A percentile compares a stretch with the other conserved stretches of the same genome.
These are phyloP conservation scores for Mallotus villosus DNA, from an alignment of 2,797 vertebrate genomes.

Conservation along the genomic window DNA sequence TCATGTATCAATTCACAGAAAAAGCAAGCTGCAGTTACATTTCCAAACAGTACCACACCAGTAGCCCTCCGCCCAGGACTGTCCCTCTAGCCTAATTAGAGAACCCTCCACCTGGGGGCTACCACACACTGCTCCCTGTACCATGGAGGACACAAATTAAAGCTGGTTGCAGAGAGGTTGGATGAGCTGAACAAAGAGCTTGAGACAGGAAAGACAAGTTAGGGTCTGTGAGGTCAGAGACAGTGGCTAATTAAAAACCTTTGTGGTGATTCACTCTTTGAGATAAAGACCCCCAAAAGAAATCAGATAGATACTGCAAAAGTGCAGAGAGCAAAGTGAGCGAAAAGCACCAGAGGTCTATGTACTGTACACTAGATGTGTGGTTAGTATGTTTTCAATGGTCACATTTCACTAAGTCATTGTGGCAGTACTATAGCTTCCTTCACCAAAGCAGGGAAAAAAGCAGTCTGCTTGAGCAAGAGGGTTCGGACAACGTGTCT, in stretches of 20 bases:
- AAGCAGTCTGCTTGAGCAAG: slow-evolving; percentile 1
- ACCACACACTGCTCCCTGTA: slow-evolving; percentile 4
- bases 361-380: slow-evolving; percentile 17
- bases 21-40: not conserved
- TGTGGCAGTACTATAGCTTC: slow-evolving; percentile 13
- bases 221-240: slow-evolving; percentile 1
- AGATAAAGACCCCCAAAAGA: not conserved
- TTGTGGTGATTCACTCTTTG: not conserved
- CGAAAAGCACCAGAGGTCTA: slow-evolving; percentile 20
- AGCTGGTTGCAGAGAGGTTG: not conserved
- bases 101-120: slow-evolving; percentile 8
- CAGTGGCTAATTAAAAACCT: slow-evolving; percentile 5
- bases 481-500: not conserved
- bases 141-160: not conserved
- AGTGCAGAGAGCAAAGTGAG: slow-evolving; percentile 18
- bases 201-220: not conserved
- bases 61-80: not conserved
- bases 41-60: not conserved
- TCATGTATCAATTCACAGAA: too few species aligned
- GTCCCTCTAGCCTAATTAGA: not conserved
- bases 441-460: slow-evolving; percentile 19
- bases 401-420: not conserved
- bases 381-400: not conserved
- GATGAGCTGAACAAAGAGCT: slow-evolving; percentile 3
- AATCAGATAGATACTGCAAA: slow-evolving; percentile 2